Conservation (phyloP, 2,797 vertebrate genomes). For the Poecilia wingei region DNA sequence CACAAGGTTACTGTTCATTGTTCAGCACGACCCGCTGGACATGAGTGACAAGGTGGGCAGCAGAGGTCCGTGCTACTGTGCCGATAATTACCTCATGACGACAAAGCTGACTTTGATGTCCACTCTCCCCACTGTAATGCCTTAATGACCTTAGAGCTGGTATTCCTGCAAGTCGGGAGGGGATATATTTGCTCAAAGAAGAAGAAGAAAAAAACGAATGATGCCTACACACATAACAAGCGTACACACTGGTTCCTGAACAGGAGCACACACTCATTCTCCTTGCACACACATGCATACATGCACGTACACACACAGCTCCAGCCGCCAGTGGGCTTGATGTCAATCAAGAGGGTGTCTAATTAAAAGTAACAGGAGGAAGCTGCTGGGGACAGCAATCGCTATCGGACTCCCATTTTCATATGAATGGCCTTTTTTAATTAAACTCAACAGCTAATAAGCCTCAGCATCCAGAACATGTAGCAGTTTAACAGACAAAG, state of each 20-base stretch:
- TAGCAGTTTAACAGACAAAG: slow-evolving; percentile 87
- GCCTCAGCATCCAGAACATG: slow-evolving; percentile 86
- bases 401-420: slow-evolving; percentile 87
- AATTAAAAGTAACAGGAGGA: slow-evolving; percentile 88
- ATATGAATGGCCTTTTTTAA: slow-evolving; percentile 91
- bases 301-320: slow-evolving; percentile 17
- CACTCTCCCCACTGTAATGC: slow-evolving; percentile 56
- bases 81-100: slow-evolving; percentile 79
- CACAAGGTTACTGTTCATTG: slow-evolving; percentile 78
- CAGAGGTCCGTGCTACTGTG: slow-evolving; percentile 53
- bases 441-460: slow-evolving; percentile 89
- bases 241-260: slow-evolving; percentile 10
- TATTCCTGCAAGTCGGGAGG: slow-evolving; percentile 43
- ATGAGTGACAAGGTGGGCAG: slow-evolving; percentile 77
- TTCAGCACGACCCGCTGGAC: slow-evolving; percentile 66
- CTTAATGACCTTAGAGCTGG: slow-evolving; percentile 76
- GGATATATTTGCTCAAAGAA: slow-evolving; percentile 47
- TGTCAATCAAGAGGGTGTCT: slow-evolving; percentile 86
- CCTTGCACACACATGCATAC: neutral
- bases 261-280: slow-evolving; percentile 19
- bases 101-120: slow-evolving; percentile 81
- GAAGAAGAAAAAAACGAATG: slow-evolving; percentile 6
- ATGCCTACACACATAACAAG: slow-evolving; percentile 36
- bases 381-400: slow-evolving; percentile 86
- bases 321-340: slow-evolving; percentile 73